These are phyloP conservation scores for Leistus spinibarbis DNA, from an alignment of 2,888 invertebrate genomes.

Conservation along the genomic window DNA sequence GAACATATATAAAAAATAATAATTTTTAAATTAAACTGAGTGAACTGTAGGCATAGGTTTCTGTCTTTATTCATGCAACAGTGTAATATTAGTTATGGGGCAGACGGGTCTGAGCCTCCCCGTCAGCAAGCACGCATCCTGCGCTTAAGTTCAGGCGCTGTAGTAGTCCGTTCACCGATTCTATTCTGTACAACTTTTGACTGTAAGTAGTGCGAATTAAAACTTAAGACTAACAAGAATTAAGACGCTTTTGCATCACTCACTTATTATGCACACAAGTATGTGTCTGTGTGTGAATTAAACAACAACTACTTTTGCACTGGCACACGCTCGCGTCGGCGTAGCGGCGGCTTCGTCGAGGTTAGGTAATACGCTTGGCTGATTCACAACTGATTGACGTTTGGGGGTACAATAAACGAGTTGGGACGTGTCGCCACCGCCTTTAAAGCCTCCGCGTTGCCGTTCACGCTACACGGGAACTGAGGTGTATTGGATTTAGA, in stretches of 20 bases:
- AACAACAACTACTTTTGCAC: not conserved
- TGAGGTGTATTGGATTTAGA: not conserved
- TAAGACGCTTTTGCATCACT: slow-evolving; percentile 54
- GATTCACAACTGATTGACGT: not conserved
- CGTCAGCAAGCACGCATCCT: slow-evolving; percentile 7
- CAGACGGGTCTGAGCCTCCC: no score
- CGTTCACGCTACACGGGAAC: not conserved
- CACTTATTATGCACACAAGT: not conserved
- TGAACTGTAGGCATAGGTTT: no score
- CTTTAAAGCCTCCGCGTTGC: not conserved
- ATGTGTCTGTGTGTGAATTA: not conserved
- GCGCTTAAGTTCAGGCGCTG: slow-evolving; percentile 24
- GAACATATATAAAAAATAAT: no score
- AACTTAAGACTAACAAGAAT: slow-evolving; percentile 68
- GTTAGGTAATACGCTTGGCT: not conserved
- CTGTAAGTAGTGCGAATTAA: slow-evolving; percentile 65
- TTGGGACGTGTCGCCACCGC: no score
- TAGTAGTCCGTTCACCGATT: slow-evolving; percentile 48
- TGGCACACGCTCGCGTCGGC: not conserved
- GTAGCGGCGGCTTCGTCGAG: not conserved
- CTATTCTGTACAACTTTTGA: slow-evolving; percentile 55
- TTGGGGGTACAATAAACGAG: not conserved
- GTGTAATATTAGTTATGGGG: no score
- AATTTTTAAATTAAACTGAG: no score
- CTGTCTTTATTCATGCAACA: no score